phyloP scores from a whole-genome alignment of 2,888 invertebrate genomes.

The Zonitis immaculata region DNA sequence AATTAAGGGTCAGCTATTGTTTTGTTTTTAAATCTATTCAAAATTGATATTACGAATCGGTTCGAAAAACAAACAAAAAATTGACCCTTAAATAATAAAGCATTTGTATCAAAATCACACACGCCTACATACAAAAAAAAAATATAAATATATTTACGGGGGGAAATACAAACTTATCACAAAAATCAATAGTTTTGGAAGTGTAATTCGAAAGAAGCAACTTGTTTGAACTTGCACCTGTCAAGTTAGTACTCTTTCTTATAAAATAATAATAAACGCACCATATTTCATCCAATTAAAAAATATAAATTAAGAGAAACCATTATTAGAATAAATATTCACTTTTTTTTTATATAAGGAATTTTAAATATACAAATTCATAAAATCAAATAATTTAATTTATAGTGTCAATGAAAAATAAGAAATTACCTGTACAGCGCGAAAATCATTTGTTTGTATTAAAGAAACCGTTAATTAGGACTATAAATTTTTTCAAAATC shows the following conservation, averaged over 20 bases:
- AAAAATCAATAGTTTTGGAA: conserved; percentile 10
- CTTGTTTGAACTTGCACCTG: conserved; percentile 25
- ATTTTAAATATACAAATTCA: conserved; percentile 23
- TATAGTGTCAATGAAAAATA: conserved; percentile 18
- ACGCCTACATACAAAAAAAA: conserved; percentile 1
- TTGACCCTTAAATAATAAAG: conserved; percentile 1
- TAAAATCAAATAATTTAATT: conserved; percentile 12
- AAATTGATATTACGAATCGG: no score
- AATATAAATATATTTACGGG: conserved; percentile 1
- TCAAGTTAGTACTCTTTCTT: conserved; percentile 31
- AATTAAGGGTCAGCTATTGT: no score
- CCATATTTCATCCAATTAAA: conserved; percentile 4
- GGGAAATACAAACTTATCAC: conserved; percentile 15
- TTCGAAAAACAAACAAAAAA: no score
- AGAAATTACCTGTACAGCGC: conserved; percentile 20
- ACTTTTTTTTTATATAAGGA: no score
- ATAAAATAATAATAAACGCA: background rate
- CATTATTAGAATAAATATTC: no score
- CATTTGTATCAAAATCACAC: conserved; percentile 7
- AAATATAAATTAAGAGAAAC: no score
- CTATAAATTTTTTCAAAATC: background rate
- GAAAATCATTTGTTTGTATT: background rate
- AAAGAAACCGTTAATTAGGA: no score
- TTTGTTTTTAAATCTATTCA: no score
- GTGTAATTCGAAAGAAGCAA: conserved; percentile 9